Conservation (phyloP, 2,888 invertebrate genomes). For the Polymixis lichenea region DNA sequence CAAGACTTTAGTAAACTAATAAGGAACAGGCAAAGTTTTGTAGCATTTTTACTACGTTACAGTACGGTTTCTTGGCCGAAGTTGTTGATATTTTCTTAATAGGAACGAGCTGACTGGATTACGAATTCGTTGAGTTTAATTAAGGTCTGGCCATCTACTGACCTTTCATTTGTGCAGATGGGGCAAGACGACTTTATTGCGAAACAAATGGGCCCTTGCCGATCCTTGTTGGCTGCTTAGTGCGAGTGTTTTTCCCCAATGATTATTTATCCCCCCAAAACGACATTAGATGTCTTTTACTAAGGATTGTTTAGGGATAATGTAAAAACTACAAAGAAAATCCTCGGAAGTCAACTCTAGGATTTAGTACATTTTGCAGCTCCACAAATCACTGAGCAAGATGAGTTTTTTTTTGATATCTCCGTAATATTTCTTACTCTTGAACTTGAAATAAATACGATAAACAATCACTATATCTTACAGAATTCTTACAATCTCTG, state of each 20-base stretch:
- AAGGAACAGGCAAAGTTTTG: conserved; percentile 58
- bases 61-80: conserved; percentile 52
- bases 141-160: conserved; percentile 83
- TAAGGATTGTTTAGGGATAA: conserved; percentile 21
- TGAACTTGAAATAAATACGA: conserved; percentile 46
- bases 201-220: conserved; percentile 83
- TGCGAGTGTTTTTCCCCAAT: conserved; percentile 66
- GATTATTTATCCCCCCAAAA: conserved; percentile 65
- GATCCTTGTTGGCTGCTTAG: conserved; percentile 77
- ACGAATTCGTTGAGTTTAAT: conserved; percentile 86
- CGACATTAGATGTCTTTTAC: conserved; percentile 50
- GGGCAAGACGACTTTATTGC: conserved; percentile 84
- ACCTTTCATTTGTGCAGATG: conserved; percentile 88
- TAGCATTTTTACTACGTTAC: conserved; percentile 62
- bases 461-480: conserved; percentile 60
- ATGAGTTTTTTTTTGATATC: conserved; percentile 30
- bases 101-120: conserved; percentile 72
- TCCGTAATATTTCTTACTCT: conserved; percentile 29
- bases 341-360: neutral
- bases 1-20: conserved; percentile 60
- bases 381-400: conserved; percentile 31
- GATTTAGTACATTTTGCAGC: neutral
- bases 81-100: conserved; percentile 68
- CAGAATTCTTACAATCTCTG: conserved; percentile 66
- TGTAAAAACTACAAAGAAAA: conserved; percentile 7